phyloP scores from a whole-genome alignment of 2,797 vertebrate genomes.

The Anguilla pacifica region DNA sequence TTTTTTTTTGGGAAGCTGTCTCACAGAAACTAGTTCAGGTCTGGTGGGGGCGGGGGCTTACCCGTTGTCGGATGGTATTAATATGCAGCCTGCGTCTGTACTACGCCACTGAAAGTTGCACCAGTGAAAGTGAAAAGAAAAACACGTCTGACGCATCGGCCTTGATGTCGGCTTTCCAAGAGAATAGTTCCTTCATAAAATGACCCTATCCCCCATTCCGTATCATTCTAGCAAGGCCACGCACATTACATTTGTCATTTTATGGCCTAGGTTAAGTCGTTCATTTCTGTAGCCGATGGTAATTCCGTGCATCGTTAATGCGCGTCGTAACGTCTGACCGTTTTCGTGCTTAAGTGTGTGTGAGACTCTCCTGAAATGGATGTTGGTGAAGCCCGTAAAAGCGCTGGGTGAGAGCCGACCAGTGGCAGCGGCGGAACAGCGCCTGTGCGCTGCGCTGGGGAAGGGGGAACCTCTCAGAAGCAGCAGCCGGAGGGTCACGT shows the following conservation, averaged over 20 bases:
- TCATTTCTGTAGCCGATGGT: background rate
- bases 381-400: background rate
- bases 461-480: conserved; percentile 55
- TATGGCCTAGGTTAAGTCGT: background rate
- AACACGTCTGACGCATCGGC: background rate
- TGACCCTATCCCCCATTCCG: background rate
- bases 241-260: background rate
- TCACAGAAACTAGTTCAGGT: background rate
- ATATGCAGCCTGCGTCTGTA: background rate
- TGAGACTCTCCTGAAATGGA: background rate
- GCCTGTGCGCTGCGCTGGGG: conserved; percentile 61
- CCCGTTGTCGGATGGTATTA: background rate
- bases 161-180: background rate
- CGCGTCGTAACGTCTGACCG: background rate
- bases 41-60: background rate
- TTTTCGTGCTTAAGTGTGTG: background rate
- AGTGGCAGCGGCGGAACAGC: conserved; percentile 62
- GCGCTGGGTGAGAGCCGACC: background rate
- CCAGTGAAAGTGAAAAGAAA: background rate
- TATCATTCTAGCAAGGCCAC: background rate
- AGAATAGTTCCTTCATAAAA: background rate
- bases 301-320: background rate
- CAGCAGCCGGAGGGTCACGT: conserved; percentile 51
- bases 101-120: background rate
- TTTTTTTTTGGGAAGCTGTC: conserved; percentile 1